Evolutionary conservation across 2,888 invertebrate species (phyloP).

Genomic region (Gymnosoma rotundatum): DNA sequence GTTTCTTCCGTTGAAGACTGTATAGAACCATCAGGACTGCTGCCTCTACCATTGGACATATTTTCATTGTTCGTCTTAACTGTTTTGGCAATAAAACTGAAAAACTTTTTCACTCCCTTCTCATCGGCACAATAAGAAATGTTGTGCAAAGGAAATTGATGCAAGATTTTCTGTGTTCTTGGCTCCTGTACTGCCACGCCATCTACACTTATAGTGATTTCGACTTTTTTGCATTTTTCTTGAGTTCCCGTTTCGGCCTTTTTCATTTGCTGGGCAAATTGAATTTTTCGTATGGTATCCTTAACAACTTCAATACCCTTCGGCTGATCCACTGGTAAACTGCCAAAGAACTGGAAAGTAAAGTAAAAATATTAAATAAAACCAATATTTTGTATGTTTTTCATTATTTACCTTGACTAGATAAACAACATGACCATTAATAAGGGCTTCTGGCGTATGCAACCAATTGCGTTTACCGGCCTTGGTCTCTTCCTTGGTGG

Average conservation of each 20-base stretch:
- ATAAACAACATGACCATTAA: constrained; percentile 98
- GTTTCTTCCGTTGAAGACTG: constrained; percentile 85
- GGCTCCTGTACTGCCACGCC: constrained; percentile 95
- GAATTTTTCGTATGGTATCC: constrained; percentile 97
- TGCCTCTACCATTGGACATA: constrained; percentile 63
- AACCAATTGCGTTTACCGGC: constrained; percentile 90
- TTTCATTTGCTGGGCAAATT: constrained; percentile 95
- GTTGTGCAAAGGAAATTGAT: constrained; percentile 97
- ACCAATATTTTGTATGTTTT: background rate
- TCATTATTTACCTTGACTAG: constrained; percentile 92
- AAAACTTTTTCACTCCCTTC: constrained; percentile 98
- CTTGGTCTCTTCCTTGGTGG: constrained; percentile 82
- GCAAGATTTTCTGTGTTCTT: constrained; percentile 90
- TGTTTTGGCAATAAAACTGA: constrained; percentile 84
- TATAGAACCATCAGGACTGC: constrained; percentile 69
- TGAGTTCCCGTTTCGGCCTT: constrained; percentile 91
- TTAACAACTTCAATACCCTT: constrained; percentile 99
- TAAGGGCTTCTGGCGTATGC: constrained; percentile 95
- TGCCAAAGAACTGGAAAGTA: constrained; percentile 91
- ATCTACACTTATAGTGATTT: constrained; percentile 98
- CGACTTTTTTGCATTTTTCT: constrained; percentile 94
- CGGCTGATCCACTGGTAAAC: constrained; percentile 96
- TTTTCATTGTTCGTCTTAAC: constrained; percentile 73
- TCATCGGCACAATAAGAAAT: constrained; percentile 99
- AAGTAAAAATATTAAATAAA: background rate